Percentiles rank a stretch among this genome's conserved stretches.
These are phyloP conservation scores for Spodoptera litura DNA, from an alignment of 1,140 invertebrate genomes.

Conservation along the genomic window DNA sequence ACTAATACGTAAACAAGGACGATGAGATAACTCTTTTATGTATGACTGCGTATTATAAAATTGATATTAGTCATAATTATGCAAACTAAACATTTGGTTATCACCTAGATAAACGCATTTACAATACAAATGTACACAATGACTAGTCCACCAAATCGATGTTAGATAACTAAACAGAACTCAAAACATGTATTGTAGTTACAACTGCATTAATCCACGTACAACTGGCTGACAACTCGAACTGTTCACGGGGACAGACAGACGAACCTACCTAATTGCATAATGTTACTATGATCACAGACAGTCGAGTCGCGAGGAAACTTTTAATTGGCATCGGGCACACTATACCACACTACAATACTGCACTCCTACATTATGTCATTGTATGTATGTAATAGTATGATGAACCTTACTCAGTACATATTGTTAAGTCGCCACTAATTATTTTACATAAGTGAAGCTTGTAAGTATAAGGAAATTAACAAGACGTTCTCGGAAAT, in stretches of 20 bases:
- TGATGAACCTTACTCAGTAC: too few species aligned
- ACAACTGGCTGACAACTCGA: conserved; percentile 16
- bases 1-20: too few species aligned
- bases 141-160: neutral
- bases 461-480: too few species aligned
- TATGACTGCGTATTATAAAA: too few species aligned
- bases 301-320: neutral
- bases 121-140: neutral
- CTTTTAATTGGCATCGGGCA: conserved; percentile 34
- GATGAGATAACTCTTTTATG: too few species aligned
- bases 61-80: too few species aligned
- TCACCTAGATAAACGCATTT: neutral
- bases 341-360: neutral
- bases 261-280: conserved; percentile 26
- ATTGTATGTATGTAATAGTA: too few species aligned
- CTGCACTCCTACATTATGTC: neutral
- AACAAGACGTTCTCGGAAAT: too few species aligned
- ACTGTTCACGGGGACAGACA: conserved; percentile 22
- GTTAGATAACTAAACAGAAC: conserved; percentile 3
- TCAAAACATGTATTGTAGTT: neutral
- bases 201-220: conserved; percentile 21
- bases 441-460: too few species aligned
- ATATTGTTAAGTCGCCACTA: too few species aligned
- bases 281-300: conserved; percentile 29
- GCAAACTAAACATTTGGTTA: too few species aligned